These are phyloP conservation scores for Scolopax rusticola DNA, from an alignment of 2,797 vertebrate genomes.

Conservation along the genomic window DNA sequence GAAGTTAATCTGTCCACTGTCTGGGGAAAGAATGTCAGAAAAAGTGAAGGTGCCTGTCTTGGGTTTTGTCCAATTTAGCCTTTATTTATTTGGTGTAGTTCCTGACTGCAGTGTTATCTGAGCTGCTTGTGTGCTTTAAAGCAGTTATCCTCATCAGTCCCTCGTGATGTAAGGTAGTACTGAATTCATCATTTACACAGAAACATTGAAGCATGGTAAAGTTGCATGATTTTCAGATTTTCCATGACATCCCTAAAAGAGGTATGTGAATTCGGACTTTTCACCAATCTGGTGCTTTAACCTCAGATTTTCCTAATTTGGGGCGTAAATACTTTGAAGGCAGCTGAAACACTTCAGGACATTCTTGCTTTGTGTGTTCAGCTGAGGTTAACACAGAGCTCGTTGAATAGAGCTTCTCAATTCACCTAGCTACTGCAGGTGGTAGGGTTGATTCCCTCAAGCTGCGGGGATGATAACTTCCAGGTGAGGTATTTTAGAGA, in stretches of 20 bases:
- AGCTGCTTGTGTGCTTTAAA: background rate
- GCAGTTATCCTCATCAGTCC: background rate
- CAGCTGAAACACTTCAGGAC: background rate
- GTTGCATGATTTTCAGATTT: background rate
- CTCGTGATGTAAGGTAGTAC: too few relatives aligned
- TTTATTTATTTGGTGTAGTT: constrained; percentile 29
- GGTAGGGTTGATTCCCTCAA: background rate
- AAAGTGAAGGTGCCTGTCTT: constrained; percentile 27
- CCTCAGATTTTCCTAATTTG: background rate
- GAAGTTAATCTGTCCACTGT: constrained; percentile 9
- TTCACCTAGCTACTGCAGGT: background rate
- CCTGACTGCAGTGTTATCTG: background rate
- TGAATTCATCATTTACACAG: background rate
- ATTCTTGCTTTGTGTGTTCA: background rate
- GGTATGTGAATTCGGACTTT: background rate
- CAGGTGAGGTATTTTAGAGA: background rate
- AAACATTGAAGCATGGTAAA: background rate
- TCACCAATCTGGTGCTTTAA: background rate
- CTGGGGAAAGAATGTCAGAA: constrained; percentile 3
- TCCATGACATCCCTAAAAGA: background rate
- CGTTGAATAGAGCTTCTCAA: background rate
- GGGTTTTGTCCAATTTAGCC: constrained; percentile 35
- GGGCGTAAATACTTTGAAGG: background rate
- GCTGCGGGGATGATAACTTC: background rate
- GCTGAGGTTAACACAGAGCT: background rate